Conservation (phyloP, 1,140 invertebrate genomes). For the Drosophila suzukii region DNA sequence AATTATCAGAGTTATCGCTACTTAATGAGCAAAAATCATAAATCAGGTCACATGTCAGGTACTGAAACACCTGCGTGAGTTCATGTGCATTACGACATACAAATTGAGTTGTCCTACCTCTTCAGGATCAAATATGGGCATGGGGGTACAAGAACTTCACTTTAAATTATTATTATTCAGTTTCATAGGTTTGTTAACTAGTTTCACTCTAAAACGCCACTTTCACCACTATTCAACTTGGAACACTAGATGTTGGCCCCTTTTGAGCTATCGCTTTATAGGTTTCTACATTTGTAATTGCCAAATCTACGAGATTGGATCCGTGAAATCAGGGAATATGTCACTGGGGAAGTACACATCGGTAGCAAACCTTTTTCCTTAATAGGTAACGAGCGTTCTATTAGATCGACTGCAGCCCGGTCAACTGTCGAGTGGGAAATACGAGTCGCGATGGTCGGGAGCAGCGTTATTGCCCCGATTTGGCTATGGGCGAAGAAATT, state of each 20-base stretch:
- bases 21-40: constrained; percentile 55
- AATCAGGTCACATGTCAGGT: constrained; percentile 62
- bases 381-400: constrained; percentile 52
- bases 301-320: not conserved
- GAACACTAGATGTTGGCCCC: not conserved
- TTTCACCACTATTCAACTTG: not conserved
- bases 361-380: constrained; percentile 68
- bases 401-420: constrained; percentile 53
- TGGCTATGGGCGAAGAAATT: constrained; percentile 60
- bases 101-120: not conserved
- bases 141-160: not conserved
- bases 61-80: constrained; percentile 1
- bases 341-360: not conserved
- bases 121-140: not conserved
- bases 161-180: not conserved
- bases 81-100: constrained; percentile 10
- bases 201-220: not conserved
- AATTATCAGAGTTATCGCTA: constrained; percentile 48
- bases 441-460: constrained; percentile 25
- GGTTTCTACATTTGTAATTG: not conserved
- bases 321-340: not conserved
- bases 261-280: constrained; percentile 1
- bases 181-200: not conserved
- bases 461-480: constrained; percentile 46
- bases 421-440: constrained; percentile 57